phyloP scores from a whole-genome alignment of 2,113 vertebrate species.

The Cheirogaleus medius region DNA sequence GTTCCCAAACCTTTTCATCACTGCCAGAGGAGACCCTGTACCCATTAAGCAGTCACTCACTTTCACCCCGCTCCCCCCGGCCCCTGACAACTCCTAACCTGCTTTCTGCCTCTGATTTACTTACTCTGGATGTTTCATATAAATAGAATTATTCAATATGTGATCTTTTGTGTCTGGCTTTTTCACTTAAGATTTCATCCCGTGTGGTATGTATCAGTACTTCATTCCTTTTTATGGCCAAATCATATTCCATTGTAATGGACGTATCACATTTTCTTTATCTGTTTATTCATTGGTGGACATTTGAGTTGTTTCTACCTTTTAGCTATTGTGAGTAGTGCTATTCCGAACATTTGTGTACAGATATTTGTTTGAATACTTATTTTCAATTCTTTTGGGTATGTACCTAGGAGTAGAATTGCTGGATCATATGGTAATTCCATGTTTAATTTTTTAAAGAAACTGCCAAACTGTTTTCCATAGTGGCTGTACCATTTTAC shows the following conservation, averaged over 20 bases:
- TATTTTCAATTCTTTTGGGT: neutral
- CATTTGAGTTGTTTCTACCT: neutral
- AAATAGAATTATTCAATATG: neutral
- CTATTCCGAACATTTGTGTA: neutral
- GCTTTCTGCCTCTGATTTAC: neutral
- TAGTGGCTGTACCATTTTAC: neutral
- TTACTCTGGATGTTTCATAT: neutral
- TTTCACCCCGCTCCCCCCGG: fast-evolving
- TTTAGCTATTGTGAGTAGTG: neutral
- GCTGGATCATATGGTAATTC: neutral
- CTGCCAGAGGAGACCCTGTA: neutral
- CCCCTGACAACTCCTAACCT: neutral
- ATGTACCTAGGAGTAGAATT: neutral
- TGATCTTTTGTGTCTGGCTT: neutral
- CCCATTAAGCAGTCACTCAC: neutral
- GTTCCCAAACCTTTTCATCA: neutral
- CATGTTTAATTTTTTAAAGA: neutral
- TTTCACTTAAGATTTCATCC: neutral
- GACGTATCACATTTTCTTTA: neutral
- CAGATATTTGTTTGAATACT: neutral
- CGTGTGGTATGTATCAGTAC: neutral
- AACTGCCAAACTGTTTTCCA: neutral
- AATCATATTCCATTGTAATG: neutral
- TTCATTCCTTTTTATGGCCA: neutral
- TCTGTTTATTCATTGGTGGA: neutral